A percentile compares a stretch with the other conserved stretches of the same genome.
Evolutionary conservation across 2,888 invertebrate species (phyloP).

Genomic region (Branchellion lobata): DNA sequence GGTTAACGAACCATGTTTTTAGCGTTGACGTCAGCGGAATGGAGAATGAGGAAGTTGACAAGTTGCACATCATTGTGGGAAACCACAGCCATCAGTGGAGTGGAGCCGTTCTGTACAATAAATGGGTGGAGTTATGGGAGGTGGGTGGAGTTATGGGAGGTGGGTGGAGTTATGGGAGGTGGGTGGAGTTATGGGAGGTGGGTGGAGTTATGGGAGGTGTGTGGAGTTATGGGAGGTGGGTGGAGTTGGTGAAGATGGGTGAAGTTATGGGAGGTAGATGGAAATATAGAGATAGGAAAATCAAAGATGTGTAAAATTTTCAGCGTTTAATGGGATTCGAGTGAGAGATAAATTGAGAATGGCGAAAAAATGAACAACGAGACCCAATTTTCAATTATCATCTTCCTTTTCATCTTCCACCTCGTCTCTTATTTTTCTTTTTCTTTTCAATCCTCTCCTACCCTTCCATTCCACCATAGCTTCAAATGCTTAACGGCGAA

Average conservation of each 20-base stretch:
- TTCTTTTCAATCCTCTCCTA: too few relatives aligned
- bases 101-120: conserved; percentile 73
- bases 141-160: too few relatives aligned
- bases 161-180: too few relatives aligned
- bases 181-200: background rate
- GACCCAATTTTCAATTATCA: too few relatives aligned
- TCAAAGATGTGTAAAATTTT: background rate
- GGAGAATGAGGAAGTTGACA: conserved; percentile 84
- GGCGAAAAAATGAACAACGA: too few relatives aligned
- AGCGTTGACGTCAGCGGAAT: conserved; percentile 59
- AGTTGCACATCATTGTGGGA: conserved; percentile 97
- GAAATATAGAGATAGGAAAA: background rate
- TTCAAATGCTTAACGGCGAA: too few relatives aligned
- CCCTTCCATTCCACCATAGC: too few relatives aligned
- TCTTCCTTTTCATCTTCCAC: too few relatives aligned
- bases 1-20: conserved; percentile 60
- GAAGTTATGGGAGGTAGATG: background rate
- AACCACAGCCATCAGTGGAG: conserved; percentile 92
- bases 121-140: background rate
- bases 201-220: background rate
- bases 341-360: too few relatives aligned
- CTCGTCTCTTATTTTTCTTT: too few relatives aligned
- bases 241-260: background rate
- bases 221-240: background rate
- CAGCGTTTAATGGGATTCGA: too few relatives aligned